phyloP scores from a whole-genome alignment of 2,797 vertebrate species.

The Halcyon chelicuti region DNA sequence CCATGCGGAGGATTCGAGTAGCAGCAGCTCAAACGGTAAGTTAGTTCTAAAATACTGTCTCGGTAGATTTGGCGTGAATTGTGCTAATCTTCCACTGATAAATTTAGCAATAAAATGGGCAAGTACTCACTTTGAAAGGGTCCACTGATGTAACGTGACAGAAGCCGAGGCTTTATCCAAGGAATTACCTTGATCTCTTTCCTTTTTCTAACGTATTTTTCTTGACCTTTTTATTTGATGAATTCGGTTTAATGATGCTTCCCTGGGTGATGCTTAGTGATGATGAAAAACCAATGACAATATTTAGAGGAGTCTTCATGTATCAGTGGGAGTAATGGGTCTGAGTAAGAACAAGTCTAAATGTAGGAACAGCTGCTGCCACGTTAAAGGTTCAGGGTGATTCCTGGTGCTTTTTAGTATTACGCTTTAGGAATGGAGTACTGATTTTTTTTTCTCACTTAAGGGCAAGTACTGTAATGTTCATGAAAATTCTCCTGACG shows the following conservation, averaged over 20 bases:
- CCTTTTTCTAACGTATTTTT: not conserved
- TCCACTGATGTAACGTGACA: not conserved
- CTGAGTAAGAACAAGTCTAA: not conserved
- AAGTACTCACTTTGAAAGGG: not conserved
- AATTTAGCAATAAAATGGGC: not conserved
- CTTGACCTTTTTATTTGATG: not conserved
- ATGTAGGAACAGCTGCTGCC: not conserved
- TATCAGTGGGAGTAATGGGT: not conserved
- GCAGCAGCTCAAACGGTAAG: conserved; percentile 80
- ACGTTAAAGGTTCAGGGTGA: not conserved
- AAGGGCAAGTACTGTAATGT: not conserved
- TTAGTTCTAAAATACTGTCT: not conserved
- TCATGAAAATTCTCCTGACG: not conserved
- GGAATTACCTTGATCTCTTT: not conserved
- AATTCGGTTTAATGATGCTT: not conserved
- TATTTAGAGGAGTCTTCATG: fast-evolving
- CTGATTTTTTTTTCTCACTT: not conserved
- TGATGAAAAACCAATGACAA: fast-evolving
- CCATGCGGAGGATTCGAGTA: conserved; percentile 54
- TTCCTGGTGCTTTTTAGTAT: not conserved
- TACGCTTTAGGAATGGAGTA: not conserved
- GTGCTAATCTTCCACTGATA: not conserved
- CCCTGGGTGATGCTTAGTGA: not conserved
- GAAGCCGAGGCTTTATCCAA: not conserved
- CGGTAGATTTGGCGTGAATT: not conserved